phyloP scores from a whole-genome alignment of 1,140 invertebrate genomes.

The Brachionus plicatilis region DNA sequence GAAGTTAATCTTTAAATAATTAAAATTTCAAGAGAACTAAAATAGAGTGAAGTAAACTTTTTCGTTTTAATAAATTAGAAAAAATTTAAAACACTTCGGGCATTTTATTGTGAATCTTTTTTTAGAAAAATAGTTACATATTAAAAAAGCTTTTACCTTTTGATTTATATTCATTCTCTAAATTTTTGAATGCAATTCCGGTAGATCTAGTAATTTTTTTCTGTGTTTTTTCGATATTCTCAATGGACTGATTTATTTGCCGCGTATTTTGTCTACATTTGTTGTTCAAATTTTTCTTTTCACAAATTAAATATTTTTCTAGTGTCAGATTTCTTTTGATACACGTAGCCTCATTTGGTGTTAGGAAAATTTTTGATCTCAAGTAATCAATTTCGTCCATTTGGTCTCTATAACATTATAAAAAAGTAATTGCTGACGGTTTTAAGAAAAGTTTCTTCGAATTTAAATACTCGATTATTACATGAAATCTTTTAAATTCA shows the following conservation, averaged over 20 bases:
- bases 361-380: neutral
- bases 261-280: neutral
- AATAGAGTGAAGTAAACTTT: no score
- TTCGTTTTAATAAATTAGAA: no score
- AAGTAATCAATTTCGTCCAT: slow-evolving; percentile 2
- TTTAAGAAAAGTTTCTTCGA: neutral
- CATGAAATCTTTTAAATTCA: neutral
- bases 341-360: neutral
- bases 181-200: neutral
- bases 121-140: no score
- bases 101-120: no score
- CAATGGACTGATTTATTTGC: neutral
- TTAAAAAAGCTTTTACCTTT: neutral
- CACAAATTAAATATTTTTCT: neutral
- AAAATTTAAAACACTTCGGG: no score
- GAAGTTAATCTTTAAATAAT: no score
- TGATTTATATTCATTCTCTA: neutral
- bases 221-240: neutral
- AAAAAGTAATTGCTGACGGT: neutral
- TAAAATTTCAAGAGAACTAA: no score
- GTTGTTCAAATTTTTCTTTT: neutral
- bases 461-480: neutral
- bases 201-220: neutral
- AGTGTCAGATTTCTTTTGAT: neutral
- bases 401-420: neutral